phyloP scores from a whole-genome alignment of 2,113 vertebrate species.

The Lampris megalopsis region DNA sequence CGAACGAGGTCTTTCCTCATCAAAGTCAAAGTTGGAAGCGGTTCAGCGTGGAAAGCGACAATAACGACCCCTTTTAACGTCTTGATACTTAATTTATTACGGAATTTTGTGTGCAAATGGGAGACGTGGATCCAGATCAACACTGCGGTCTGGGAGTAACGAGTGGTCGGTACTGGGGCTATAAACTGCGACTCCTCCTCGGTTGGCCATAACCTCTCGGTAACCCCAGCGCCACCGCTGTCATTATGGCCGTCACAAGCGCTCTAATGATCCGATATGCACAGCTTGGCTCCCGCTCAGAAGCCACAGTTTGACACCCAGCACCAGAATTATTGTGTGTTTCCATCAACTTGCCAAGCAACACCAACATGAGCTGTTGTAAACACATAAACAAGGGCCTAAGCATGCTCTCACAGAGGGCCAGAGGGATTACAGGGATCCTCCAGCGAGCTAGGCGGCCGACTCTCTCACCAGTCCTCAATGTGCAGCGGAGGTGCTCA shows the following conservation, averaged over 20 bases:
- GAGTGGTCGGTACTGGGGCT: slow-evolving; percentile 20
- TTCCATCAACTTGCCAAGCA: slow-evolving; percentile 32
- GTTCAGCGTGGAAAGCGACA: slow-evolving; percentile 4
- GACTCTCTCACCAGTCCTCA: slow-evolving; percentile 34
- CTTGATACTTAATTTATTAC: slow-evolving; percentile 13
- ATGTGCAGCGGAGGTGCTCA: too few species aligned
- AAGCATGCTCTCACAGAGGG: slow-evolving; percentile 5
- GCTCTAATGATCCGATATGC: slow-evolving; percentile 56
- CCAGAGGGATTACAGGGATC: slow-evolving; percentile 53
- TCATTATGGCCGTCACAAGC: slow-evolving; percentile 51
- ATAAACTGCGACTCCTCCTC: slow-evolving; percentile 49
- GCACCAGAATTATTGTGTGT: slow-evolving; percentile 12
- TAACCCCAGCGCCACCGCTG: slow-evolving; percentile 53
- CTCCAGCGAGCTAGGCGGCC: slow-evolving; percentile 39
- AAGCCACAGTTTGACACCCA: slow-evolving; percentile 58
- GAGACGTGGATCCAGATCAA: slow-evolving; percentile 39
- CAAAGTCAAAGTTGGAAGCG: not conserved
- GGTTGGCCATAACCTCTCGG: slow-evolving; percentile 37
- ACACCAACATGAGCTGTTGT: slow-evolving; percentile 38
- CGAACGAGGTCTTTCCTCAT: not conserved
- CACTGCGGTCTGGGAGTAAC: slow-evolving; percentile 32
- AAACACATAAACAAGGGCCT: slow-evolving; percentile 61
- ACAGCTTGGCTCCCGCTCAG: slow-evolving; percentile 50
- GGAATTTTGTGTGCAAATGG: slow-evolving; percentile 20
- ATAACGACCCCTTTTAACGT: slow-evolving; percentile 31